Conservation (phyloP, 2,113 vertebrate species). For the Xiphias gladius region DNA sequence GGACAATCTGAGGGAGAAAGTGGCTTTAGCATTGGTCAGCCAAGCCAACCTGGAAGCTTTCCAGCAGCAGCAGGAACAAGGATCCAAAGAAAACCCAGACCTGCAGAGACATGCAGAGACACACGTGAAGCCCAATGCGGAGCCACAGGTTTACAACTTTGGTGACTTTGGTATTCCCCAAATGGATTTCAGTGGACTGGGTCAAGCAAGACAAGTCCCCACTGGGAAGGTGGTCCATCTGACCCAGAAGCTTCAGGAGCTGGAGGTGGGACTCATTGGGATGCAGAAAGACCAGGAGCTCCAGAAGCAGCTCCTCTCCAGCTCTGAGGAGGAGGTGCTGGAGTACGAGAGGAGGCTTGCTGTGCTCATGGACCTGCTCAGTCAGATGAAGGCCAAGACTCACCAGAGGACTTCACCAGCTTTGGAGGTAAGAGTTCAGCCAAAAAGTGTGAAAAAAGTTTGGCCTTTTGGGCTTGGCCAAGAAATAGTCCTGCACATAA, state of each 20-base stretch:
- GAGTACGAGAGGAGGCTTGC: conserved; percentile 88
- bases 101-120: conserved; percentile 14
- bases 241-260: conserved; percentile 85
- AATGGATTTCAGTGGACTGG: conserved; percentile 50
- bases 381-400: conserved; percentile 74
- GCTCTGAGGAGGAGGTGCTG: conserved; percentile 86
- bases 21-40: conserved; percentile 87
- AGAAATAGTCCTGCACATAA: neutral
- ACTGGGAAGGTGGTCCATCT: conserved; percentile 80
- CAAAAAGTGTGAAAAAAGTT: no score
- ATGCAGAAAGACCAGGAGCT: conserved; percentile 86
- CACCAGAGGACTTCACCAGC: conserved; percentile 28
- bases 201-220: conserved; percentile 53
- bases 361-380: conserved; percentile 86
- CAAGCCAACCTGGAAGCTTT: conserved; percentile 89
- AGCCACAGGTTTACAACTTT: conserved; percentile 32
- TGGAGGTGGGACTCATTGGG: conserved; percentile 86
- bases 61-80: conserved; percentile 76
- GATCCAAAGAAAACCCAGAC: conserved; percentile 42
- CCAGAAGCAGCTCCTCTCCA: conserved; percentile 88
- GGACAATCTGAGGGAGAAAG: conserved; percentile 87
- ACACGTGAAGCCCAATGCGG: neutral
- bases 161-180: conserved; percentile 64
- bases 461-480: neutral
- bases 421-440: conserved; percentile 57